Base-by-base conservation (phyloP, 2,888 invertebrate species). In the Parnassius smintheus region DNA sequence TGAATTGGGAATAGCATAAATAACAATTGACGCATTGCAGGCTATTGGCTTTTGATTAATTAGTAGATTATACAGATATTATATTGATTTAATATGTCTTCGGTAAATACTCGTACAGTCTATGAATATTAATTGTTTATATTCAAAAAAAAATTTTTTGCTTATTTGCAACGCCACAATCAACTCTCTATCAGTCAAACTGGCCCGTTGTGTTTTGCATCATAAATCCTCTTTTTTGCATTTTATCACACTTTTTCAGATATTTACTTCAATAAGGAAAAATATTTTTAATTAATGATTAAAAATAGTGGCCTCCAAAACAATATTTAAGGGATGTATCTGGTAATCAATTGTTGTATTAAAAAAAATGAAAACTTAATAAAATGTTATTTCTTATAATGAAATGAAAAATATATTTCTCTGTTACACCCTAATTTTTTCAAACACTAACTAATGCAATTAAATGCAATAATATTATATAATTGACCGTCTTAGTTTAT, bases 21-120 rank as follows among this genome's bases (percentile, higher is more conserved):
- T 89, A 88, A 88, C 88, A 86, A 89, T 89, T 70, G 70, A 68
- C 68, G 74, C 80, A 80, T 81, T 82, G 4, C 35, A 35, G 35
- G 35, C 7, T 35, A 35, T 3, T 25, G 81, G 83, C 78, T 82
- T 79, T 78, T 80, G 83, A 87, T 85, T 83, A 84, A 74, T 56
- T 63, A 64, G 68, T 73, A 72, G 69, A 68, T 18, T 18, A 18
- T 18, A 18, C 1, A 18, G 18, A 18, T 18, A 18, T 18, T 18
- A 18, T 18, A 41, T 64, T 65, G 65, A 62, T 57, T 62, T 69
- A 65, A 70, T 72, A 70, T 71, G 71, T 72, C 66, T 64, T 52
- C 49, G 58, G 65, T 61, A 70, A 73, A 25, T 25, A 70, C 69
- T 69, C 70, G 59, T 65, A 56, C 57, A 54, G 49, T 69, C 65